These are phyloP conservation scores for Berghia stephanieae DNA, from an alignment of 1,140 invertebrate genomes.

Conservation along the genomic window DNA sequence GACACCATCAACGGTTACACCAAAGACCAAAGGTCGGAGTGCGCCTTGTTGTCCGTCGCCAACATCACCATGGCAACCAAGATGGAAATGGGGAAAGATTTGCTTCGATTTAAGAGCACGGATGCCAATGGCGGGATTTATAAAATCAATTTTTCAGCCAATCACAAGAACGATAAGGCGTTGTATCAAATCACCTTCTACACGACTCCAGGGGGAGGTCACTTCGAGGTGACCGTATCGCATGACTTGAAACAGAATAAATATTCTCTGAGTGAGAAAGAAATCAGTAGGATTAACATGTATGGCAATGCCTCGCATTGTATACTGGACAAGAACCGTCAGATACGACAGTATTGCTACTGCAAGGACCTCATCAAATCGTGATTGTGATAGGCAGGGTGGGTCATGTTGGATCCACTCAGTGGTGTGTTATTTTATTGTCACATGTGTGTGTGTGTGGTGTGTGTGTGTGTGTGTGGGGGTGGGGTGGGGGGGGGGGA, in stretches of 20 bases:
- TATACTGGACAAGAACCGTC: conserved; percentile 67
- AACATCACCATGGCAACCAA: conserved; percentile 69
- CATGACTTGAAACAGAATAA: conserved; percentile 73
- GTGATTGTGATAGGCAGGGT: no score
- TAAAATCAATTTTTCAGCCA: conserved; percentile 74
- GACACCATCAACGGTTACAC: conserved; percentile 33
- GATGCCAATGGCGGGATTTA: conserved; percentile 70
- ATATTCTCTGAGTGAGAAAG: conserved; percentile 76
- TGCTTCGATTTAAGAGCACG: conserved; percentile 83
- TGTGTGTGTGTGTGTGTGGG: no score
- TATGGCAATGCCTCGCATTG: conserved; percentile 83
- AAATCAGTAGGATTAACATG: conserved; percentile 88
- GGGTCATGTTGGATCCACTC: no score
- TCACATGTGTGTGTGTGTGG: no score
- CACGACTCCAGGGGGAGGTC: conserved; percentile 77
- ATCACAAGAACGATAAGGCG: conserved; percentile 18
- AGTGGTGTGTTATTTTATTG: no score
- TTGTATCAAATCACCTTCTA: conserved; percentile 72
- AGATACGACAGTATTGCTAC: conserved; percentile 57
- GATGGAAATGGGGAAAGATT: conserved; percentile 78
- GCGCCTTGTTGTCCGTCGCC: conserved; percentile 18
- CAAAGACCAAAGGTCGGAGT: conserved; percentile 15
- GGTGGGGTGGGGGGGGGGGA: no score
- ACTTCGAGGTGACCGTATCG: conserved; percentile 79
- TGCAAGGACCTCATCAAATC: conserved; percentile 39